Conservation (phyloP, 2,113 vertebrate genomes). For the Apodemus speciosus region DNA sequence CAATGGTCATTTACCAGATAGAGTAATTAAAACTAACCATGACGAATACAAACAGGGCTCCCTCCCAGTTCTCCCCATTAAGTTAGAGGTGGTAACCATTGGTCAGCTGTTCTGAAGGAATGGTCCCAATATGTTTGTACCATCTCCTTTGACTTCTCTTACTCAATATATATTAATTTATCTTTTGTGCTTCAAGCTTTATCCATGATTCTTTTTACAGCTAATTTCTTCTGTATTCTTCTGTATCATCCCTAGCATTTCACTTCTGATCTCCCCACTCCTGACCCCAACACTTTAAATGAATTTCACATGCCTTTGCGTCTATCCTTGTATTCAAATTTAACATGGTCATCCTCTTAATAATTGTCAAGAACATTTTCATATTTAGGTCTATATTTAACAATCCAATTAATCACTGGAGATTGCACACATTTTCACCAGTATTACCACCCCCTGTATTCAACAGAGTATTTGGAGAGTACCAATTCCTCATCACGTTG, state of each 20-base stretch:
- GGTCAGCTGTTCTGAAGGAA: not conserved
- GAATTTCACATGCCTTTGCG: not conserved
- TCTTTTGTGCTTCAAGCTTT: not conserved
- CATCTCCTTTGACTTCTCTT: not conserved
- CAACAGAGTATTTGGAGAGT: not conserved
- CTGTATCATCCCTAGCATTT: not conserved
- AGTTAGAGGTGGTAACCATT: not conserved
- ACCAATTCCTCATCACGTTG: not conserved
- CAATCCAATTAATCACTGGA: not conserved
- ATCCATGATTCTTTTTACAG: not conserved
- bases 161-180: not conserved
- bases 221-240: conserved; percentile 8
- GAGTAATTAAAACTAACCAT: conserved; percentile 16
- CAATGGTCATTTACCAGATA: not conserved
- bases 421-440: not conserved
- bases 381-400: not conserved
- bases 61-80: not conserved
- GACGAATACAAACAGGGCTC: not conserved
- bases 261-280: not conserved
- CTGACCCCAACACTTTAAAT: not conserved
- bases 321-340: not conserved
- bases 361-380: not conserved
- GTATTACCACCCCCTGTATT: not conserved
- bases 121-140: not conserved
- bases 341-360: not conserved